Evolutionary conservation across 2,888 invertebrate genomes (phyloP).

Genomic region (Cordilura impudica): DNA sequence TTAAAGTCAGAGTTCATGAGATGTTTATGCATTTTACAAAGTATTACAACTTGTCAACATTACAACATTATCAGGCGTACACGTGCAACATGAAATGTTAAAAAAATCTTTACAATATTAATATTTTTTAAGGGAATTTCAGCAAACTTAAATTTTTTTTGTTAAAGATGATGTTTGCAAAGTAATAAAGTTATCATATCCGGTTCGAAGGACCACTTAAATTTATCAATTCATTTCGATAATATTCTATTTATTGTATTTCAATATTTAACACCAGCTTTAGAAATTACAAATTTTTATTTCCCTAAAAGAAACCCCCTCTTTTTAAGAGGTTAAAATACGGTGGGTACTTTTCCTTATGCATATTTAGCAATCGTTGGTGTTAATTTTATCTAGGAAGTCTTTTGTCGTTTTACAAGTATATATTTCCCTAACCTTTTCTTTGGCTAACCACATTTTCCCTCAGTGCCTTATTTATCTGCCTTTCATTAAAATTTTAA

Average conservation of each 20-base stretch:
- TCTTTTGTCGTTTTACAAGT: conserved; percentile 37
- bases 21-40: conserved; percentile 17
- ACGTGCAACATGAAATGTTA: too few species aligned
- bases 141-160: too few species aligned
- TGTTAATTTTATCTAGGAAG: conserved; percentile 51
- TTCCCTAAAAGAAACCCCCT: too few species aligned
- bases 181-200: too few species aligned
- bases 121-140: too few species aligned
- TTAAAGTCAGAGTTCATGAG: conserved; percentile 34
- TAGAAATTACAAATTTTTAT: too few species aligned
- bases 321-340: not conserved
- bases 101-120: too few species aligned
- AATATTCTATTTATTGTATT: too few species aligned
- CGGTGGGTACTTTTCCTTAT: not conserved
- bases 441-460: conserved; percentile 9
- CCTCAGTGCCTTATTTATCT: conserved; percentile 30
- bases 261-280: too few species aligned
- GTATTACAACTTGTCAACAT: conserved; percentile 18
- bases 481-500: conserved; percentile 2
- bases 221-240: too few species aligned
- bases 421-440: conserved; percentile 55
- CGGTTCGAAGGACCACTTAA: too few species aligned
- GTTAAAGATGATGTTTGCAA: too few species aligned
- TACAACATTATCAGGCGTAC: not conserved
- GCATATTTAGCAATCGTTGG: not conserved